Percentiles rank a stretch among this genome's conserved stretches.
Conservation (phyloP, 2,797 vertebrate species). For the Carcharodon carcharias region DNA sequence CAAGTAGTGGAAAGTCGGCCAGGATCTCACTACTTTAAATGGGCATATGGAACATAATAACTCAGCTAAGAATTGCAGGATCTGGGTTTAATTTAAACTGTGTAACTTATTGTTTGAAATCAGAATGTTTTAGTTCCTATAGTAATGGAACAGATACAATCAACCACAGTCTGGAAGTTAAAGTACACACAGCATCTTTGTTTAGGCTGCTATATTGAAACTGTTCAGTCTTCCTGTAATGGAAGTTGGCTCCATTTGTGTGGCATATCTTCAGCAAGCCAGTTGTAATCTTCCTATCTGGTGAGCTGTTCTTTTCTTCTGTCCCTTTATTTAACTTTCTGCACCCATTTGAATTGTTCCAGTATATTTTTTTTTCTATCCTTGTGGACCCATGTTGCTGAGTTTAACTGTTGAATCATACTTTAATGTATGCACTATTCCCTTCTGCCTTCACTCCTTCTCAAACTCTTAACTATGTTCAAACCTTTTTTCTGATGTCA, state of each 20-base stretch:
- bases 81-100: background rate
- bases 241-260: background rate
- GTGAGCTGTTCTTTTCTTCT: background rate
- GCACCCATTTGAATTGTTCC: background rate
- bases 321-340: background rate
- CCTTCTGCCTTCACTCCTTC: background rate
- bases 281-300: background rate
- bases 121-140: conserved; percentile 1
- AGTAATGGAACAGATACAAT: background rate
- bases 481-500: background rate
- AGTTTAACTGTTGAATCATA: background rate
- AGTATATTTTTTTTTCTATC: background rate
- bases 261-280: background rate
- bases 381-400: background rate
- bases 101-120: background rate
- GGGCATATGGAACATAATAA: background rate
- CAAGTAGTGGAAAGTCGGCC: background rate
- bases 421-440: background rate
- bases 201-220: background rate
- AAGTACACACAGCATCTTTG: background rate
- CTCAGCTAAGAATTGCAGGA: background rate
- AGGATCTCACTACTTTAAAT: background rate
- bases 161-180: background rate
- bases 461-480: background rate
- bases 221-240: background rate